These are phyloP conservation scores for Coranthus polyacanthus DNA, from an alignment of 2,797 vertebrate species.

Conservation along the genomic window DNA sequence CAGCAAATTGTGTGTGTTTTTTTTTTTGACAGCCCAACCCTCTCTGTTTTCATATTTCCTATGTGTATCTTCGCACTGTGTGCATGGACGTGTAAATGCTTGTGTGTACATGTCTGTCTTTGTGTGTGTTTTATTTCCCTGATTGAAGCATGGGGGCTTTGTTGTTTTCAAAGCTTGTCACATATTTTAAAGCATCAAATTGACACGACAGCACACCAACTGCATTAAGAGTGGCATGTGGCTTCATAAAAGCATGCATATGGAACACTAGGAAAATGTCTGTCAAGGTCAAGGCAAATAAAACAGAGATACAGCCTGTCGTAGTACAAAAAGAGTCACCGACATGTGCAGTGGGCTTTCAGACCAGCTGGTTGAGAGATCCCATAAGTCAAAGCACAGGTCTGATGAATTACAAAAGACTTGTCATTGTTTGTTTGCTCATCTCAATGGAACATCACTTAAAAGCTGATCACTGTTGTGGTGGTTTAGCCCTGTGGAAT, in stretches of 20 bases:
- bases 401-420: constrained; percentile 61
- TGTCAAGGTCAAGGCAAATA: constrained; percentile 73
- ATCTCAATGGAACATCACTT: constrained; percentile 39
- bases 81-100: background rate
- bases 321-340: constrained; percentile 50
- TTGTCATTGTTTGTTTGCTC: constrained; percentile 42
- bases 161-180: constrained; percentile 75
- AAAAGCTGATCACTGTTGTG: constrained; percentile 15
- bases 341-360: constrained; percentile 33
- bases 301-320: constrained; percentile 37
- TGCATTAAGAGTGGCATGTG: constrained; percentile 67
- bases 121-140: constrained; percentile 49
- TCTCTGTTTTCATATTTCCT: constrained; percentile 34
- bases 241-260: constrained; percentile 64
- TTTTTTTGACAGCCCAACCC: constrained; percentile 33
- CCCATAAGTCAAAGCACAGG: constrained; percentile 45
- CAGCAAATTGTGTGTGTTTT: constrained; percentile 46
- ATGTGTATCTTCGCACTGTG: constrained; percentile 8
- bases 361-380: constrained; percentile 60
- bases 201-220: constrained; percentile 53
- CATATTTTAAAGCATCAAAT: constrained; percentile 68
- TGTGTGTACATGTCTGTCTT: constrained; percentile 7
- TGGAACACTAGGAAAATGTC: constrained; percentile 47
- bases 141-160: constrained; percentile 72
- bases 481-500: constrained; percentile 33